A percentile compares a stretch with the other conserved stretches of the same genome.
Evolutionary conservation across 2,113 vertebrate species (phyloP).

Genomic region (Pelusios castaneus): DNA sequence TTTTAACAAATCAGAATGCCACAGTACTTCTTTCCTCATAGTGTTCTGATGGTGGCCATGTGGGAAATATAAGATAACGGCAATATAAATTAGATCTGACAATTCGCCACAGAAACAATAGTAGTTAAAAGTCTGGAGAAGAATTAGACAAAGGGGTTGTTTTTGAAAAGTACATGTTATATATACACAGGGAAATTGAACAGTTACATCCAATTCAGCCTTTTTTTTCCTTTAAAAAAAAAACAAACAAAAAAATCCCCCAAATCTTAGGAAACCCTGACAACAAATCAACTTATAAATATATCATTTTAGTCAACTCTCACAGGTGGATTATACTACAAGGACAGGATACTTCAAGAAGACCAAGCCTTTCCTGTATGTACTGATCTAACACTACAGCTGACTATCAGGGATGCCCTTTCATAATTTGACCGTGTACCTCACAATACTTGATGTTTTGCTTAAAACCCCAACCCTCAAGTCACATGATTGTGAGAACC

Average conservation of each 20-base stretch:
- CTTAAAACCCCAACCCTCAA: not conserved
- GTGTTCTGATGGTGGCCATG: not conserved
- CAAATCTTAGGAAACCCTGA: not conserved
- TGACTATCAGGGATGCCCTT: not conserved
- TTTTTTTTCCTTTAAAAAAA: too few relatives aligned
- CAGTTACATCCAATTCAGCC: too few relatives aligned
- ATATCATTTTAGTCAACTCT: not conserved
- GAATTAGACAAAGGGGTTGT: not conserved
- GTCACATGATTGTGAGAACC: not conserved
- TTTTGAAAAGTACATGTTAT: not conserved
- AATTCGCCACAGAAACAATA: not conserved
- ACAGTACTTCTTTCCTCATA: not conserved
- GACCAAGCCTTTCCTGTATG: not conserved
- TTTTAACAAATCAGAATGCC: fast-evolving
- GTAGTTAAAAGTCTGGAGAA: not conserved
- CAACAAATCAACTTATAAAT: not conserved
- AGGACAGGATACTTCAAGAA: not conserved
- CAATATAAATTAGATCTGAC: not conserved
- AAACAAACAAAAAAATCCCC: too few relatives aligned
- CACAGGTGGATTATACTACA: not conserved
- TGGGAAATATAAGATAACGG: not conserved
- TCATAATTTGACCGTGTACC: not conserved
- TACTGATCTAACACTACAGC: not conserved
- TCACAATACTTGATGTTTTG: not conserved
- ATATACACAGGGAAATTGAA: not conserved